These are phyloP conservation scores for Xiphorhynchus elegans DNA, from an alignment of 2,113 vertebrate species.

Conservation along the genomic window DNA sequence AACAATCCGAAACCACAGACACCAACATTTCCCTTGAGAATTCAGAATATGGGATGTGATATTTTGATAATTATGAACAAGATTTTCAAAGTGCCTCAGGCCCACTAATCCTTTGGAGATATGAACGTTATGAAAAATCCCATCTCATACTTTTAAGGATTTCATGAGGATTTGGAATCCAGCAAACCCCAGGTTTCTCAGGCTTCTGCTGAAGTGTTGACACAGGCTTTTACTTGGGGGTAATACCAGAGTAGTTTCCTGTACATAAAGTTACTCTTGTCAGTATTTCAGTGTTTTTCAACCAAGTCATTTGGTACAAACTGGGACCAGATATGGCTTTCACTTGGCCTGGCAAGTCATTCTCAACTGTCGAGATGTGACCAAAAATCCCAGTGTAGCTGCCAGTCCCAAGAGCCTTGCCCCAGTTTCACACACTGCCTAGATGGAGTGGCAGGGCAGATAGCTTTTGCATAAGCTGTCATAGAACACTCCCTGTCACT, in stretches of 20 bases:
- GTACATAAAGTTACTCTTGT: neutral
- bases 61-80: neutral
- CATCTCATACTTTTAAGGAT: neutral
- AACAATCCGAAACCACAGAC: neutral
- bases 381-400: neutral
- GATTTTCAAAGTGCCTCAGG: neutral
- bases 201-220: neutral
- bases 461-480: neutral
- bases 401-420: accelerated
- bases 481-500: neutral
- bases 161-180: neutral
- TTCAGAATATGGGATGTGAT: neutral
- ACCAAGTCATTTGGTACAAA: neutral
- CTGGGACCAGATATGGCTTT: neutral
- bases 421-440: neutral
- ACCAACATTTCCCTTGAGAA: neutral
- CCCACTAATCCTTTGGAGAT: neutral
- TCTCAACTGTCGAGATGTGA: neutral
- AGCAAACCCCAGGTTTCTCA: neutral
- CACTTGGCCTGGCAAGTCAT: neutral
- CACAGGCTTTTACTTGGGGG: neutral
- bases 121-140: neutral
- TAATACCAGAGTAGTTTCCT: neutral
- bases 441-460: neutral
- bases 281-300: neutral